Conservation (phyloP, 2,113 vertebrate genomes). For the Neomonachus schauinslandi region DNA sequence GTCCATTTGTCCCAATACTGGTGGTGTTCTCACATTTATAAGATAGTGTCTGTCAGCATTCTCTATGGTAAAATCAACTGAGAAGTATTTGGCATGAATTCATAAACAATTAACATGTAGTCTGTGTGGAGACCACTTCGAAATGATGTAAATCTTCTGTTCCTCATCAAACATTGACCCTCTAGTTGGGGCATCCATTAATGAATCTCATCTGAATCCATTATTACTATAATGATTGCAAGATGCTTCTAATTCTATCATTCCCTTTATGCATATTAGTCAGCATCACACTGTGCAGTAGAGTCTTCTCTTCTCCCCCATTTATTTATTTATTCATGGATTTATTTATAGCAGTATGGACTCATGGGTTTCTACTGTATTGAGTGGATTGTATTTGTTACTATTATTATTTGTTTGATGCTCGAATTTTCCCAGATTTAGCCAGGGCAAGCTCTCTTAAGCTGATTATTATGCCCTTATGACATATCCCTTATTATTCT, state of each 20-base stretch:
- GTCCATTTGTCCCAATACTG: not conserved
- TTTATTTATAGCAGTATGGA: not conserved
- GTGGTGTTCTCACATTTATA: not conserved
- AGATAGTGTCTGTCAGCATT: not conserved
- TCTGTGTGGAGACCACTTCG: not conserved
- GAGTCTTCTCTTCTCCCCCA: not conserved
- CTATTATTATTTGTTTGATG: not conserved
- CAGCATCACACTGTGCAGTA: not conserved
- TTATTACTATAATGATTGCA: not conserved
- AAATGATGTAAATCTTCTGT: not conserved
- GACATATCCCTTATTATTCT: not conserved
- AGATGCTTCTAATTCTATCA: not conserved
- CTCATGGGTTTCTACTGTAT: not conserved
- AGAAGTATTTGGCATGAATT: not conserved
- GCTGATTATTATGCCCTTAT: not conserved
- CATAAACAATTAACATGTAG: not conserved
- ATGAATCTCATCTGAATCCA: not conserved
- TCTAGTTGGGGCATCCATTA: not conserved
- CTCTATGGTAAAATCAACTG: not conserved
- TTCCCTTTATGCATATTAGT: not conserved
- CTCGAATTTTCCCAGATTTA: not conserved
- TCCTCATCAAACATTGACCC: not conserved
- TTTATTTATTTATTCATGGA: not conserved
- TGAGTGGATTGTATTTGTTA: not conserved
- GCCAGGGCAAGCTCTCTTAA: not conserved